A percentile compares a stretch with the other conserved stretches of the same genome.
phyloP scores from a whole-genome alignment of 2,797 vertebrate species.

The Enteromius thamalakanensis region DNA sequence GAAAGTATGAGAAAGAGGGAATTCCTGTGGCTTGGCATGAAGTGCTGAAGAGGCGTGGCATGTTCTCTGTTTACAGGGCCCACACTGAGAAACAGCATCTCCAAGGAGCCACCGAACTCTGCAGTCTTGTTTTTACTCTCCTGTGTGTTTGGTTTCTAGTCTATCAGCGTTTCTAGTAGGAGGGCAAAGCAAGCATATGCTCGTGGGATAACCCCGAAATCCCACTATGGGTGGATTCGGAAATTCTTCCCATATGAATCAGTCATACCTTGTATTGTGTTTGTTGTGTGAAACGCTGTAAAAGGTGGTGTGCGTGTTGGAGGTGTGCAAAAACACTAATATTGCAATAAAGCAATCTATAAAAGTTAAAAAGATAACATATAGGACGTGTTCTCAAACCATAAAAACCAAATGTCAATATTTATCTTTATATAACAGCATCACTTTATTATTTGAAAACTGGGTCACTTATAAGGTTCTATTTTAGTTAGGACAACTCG shows the following conservation, averaged over 20 bases:
- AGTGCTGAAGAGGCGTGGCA: constrained; percentile 73
- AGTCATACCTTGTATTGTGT: constrained; percentile 40
- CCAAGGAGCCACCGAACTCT: constrained; percentile 60
- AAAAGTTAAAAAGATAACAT: not conserved
- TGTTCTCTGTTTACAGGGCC: constrained; percentile 73
- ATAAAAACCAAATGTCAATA: not conserved
- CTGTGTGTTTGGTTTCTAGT: constrained; percentile 52
- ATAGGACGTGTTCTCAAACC: not conserved
- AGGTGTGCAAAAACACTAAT: constrained; percentile 3
- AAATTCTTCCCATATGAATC: constrained; percentile 47
- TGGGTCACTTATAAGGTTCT: not conserved
- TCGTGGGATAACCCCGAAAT: constrained; percentile 31
- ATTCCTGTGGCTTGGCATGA: constrained; percentile 82
- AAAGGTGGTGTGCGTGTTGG: not conserved
- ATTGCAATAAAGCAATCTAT: not conserved
- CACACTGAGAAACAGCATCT: constrained; percentile 74
- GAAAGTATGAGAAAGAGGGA: constrained; percentile 67
- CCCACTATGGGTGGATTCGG: constrained; percentile 29
- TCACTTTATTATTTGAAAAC: not conserved
- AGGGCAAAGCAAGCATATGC: constrained; percentile 29
- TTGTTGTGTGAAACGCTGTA: not conserved
- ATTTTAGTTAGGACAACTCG: not conserved
- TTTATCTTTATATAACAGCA: not conserved
- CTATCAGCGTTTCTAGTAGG: constrained; percentile 58
- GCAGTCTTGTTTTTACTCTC: constrained; percentile 66